Base-by-base conservation (phyloP, 2,797 vertebrate species). In the Bovichtus variegatus region DNA sequence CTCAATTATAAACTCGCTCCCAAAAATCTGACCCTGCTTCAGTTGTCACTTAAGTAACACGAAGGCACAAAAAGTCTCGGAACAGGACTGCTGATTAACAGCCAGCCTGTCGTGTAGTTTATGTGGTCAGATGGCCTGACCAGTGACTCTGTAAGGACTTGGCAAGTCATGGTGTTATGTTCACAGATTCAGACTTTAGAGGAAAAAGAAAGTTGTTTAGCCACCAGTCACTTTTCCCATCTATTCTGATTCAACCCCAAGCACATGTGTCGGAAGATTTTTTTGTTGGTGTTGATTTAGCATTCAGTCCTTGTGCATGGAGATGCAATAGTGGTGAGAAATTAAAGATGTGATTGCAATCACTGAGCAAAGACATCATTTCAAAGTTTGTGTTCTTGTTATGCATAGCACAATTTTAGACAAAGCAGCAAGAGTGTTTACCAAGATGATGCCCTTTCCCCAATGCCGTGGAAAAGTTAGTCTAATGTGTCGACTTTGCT, bases 1-100 rank as follows among this genome's bases (percentile, higher is more conserved):
- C 63, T 83, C 72, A 76, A 82, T 91, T 90, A 86, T 77, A 47
- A 90, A 73, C 75, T 74, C 31, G 76, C 54, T 70, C 40, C 29
- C 62, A 58, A 43, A 76, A 86, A 81, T 76, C 36, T 54, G 72
- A 86, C 81, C 74, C 31, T 5, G 44, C 74, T 66, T 69, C 74
- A 74, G 59, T 36, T 85, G 82, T 87, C 78, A 69, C 71, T 80
- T 71, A 50, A 84, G 67, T 61, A 74, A 85, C 79, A 68, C 12
- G 55, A 54, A 69, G 73, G 43, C 78, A 70, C 65, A 73, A 15
- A 79, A 75, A 62, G 57, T 83, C 40, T 70, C 60, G 31, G 76
- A 74, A 60, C 71, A 65, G 68, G 50, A 31, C 29, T 21, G 60
- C 64, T 81, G 75, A 81, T 82, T 80, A 85, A 82, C 82, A 86